Percentiles rank a stretch among this genome's conserved stretches.
These are phyloP conservation scores for Rhopalosiphum padi DNA, from an alignment of 1,140 invertebrate species.

Conservation along the genomic window DNA sequence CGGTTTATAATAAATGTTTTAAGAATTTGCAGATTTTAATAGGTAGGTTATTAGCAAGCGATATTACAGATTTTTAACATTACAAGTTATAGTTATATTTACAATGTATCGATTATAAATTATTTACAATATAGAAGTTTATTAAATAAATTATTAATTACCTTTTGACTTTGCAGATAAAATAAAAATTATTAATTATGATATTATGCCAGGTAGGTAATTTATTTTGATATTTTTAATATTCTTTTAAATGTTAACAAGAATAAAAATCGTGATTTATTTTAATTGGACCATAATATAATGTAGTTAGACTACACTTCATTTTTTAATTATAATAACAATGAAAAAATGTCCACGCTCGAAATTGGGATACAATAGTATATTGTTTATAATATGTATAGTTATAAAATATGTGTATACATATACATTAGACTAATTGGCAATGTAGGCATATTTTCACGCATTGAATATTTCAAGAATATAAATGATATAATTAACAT, in stretches of 20 bases:
- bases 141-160: too few species aligned
- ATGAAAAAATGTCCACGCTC: background rate
- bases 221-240: background rate
- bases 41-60: too few species aligned
- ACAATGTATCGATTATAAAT: too few species aligned
- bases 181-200: background rate
- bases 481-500: background rate
- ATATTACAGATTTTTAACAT: too few species aligned
- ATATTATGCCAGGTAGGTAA: background rate
- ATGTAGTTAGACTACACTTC: too few species aligned
- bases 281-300: background rate
- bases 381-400: background rate
- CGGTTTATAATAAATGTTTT: too few species aligned
- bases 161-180: background rate
- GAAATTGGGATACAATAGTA: background rate
- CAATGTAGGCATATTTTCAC: background rate
- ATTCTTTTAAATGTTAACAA: background rate
- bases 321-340: background rate
- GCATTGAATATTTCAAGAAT: background rate
- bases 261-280: constrained; percentile 7
- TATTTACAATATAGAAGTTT: too few species aligned
- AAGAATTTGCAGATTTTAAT: too few species aligned
- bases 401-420: background rate
- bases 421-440: background rate
- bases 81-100: too few species aligned